Evolutionary conservation across 2,113 vertebrate genomes (phyloP).

Genomic region (Canis aureus): DNA sequence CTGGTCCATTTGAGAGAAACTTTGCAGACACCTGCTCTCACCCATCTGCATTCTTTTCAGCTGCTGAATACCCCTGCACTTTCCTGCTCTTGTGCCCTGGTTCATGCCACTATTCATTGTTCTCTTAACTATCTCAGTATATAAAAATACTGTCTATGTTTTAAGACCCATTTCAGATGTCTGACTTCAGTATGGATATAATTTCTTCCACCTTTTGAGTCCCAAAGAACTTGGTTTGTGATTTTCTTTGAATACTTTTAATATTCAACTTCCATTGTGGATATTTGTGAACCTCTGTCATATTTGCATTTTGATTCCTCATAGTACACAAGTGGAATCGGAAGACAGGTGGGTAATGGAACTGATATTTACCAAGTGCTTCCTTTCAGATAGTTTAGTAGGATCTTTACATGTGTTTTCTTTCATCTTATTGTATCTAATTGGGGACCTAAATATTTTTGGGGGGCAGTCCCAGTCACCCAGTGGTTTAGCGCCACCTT

Average conservation of each 20-base stretch:
- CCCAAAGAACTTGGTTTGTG: not conserved
- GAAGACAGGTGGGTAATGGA: not conserved
- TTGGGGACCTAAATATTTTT: slow-evolving; percentile 1
- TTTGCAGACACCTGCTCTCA: not conserved
- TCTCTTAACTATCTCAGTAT: not conserved
- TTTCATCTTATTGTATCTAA: not conserved
- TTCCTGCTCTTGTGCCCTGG: not conserved
- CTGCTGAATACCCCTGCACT: not conserved
- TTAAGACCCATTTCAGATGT: not conserved
- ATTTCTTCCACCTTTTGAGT: not conserved
- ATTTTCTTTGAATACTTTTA: not conserved
- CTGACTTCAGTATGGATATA: not conserved
- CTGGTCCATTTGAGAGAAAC: not conserved
- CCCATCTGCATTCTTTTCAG: not conserved
- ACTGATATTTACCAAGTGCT: not conserved
- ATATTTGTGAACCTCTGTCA: not conserved
- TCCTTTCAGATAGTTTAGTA: not conserved
- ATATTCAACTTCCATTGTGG: not conserved
- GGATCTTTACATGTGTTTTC: not conserved
- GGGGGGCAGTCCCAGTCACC: not conserved
- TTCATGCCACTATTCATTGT: not conserved
- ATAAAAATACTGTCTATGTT: not conserved
- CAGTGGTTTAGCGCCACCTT: too few relatives aligned
- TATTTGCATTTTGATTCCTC: slow-evolving; percentile 13
- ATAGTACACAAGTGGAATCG: not conserved